phyloP scores from a whole-genome alignment of 2,888 invertebrate species.

The Calephelis perditalis region DNA sequence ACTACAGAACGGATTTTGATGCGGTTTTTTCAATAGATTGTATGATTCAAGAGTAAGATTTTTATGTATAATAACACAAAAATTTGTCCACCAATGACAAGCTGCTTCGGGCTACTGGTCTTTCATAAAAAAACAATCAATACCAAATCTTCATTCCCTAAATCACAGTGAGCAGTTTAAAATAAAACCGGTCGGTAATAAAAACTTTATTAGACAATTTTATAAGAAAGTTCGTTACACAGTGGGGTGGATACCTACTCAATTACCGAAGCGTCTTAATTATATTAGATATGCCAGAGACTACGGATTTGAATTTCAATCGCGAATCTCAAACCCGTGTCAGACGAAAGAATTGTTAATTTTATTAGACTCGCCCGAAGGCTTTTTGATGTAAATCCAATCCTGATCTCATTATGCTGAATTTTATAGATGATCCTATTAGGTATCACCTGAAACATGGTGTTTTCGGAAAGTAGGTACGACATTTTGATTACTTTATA shows the following conservation, averaged over 20 bases:
- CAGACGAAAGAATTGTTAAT: conserved; percentile 64
- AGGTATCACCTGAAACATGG: conserved; percentile 11
- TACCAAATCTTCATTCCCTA: too few species aligned
- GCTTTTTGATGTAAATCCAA: conserved; percentile 59
- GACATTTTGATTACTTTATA: conserved; percentile 23
- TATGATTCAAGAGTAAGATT: too few species aligned
- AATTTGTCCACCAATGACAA: too few species aligned
- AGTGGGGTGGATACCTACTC: conserved; percentile 58
- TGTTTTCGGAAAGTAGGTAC: conserved; percentile 15
- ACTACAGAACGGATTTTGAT: too few species aligned
- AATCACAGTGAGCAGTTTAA: neutral
- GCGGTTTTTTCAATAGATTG: too few species aligned
- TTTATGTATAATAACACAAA: too few species aligned
- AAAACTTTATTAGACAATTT: conserved; percentile 32
- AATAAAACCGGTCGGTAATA: conserved; percentile 23
- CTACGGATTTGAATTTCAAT: conserved; percentile 72
- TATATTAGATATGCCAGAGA: conserved; percentile 63
- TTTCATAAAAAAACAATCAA: too few species aligned
- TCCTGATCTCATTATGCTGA: conserved; percentile 39
- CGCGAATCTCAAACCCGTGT: conserved; percentile 46
- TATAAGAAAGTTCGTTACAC: conserved; percentile 36
- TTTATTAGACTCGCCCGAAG: conserved; percentile 56
- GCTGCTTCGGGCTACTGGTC: too few species aligned
- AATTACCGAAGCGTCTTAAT: conserved; percentile 65
- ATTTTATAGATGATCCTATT: conserved; percentile 31